Evolutionary conservation across 2,888 invertebrate genomes (phyloP).

Genomic region (Xanthia togata): DNA sequence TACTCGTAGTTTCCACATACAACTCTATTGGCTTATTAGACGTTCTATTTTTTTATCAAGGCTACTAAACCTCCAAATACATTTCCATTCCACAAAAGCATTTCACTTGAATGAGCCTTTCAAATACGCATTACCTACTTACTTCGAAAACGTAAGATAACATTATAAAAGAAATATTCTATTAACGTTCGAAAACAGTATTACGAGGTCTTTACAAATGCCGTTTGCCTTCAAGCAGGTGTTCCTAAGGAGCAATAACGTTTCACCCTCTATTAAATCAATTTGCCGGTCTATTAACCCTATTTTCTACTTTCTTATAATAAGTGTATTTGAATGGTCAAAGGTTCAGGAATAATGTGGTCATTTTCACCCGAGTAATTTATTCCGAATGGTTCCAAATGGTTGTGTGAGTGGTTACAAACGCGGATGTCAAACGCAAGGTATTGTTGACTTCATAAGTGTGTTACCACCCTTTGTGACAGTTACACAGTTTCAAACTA

Average conservation of each 20-base stretch:
- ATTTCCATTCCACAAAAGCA: slow-evolving; percentile 45
- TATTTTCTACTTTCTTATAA: slow-evolving; percentile 40
- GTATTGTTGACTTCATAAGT: too few relatives aligned
- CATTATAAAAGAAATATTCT: slow-evolving; percentile 62
- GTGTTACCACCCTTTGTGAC: too few relatives aligned
- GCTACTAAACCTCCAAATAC: slow-evolving; percentile 16
- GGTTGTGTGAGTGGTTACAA: neutral
- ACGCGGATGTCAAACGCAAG: too few relatives aligned
- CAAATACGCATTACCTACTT: slow-evolving; percentile 57
- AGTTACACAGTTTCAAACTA: neutral
- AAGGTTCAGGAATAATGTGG: slow-evolving; percentile 30
- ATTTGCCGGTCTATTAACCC: slow-evolving; percentile 63
- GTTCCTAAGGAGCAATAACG: slow-evolving; percentile 65
- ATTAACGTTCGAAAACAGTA: slow-evolving; percentile 48
- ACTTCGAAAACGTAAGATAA: slow-evolving; percentile 47
- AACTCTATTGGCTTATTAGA: neutral
- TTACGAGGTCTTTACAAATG: slow-evolving; percentile 46
- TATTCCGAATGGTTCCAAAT: neutral
- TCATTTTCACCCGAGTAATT: neutral
- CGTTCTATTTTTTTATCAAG: slow-evolving; percentile 27
- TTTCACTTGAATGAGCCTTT: slow-evolving; percentile 48
- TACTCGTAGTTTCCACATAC: neutral
- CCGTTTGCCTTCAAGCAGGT: slow-evolving; percentile 60
- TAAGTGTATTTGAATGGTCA: slow-evolving; percentile 36
- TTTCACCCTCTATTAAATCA: slow-evolving; percentile 65